phyloP scores from a whole-genome alignment of 2,888 invertebrate species.

The Calameuta filiformis region DNA sequence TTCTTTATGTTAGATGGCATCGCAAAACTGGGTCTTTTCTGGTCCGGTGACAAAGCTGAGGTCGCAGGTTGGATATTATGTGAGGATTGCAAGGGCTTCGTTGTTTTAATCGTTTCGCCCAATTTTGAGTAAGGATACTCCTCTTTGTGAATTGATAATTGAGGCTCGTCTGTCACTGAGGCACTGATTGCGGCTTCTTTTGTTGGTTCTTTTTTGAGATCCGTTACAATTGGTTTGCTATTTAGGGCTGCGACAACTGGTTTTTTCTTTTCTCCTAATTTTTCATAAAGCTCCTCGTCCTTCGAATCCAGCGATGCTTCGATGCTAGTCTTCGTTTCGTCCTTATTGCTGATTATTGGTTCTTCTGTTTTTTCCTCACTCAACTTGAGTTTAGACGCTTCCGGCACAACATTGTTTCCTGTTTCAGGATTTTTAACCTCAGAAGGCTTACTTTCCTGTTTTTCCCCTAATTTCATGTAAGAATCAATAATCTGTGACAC shows the following conservation, averaged over 20 bases:
- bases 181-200: background rate
- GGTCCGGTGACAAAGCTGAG: background rate
- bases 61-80: constrained; percentile 2
- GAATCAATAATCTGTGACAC: background rate
- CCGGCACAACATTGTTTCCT: background rate
- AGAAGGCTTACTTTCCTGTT: background rate
- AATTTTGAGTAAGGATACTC: constrained; percentile 25
- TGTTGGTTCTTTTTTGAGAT: background rate
- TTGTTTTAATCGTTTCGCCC: constrained; percentile 26
- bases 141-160: background rate
- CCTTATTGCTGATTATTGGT: constrained; percentile 1
- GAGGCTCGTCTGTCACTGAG: background rate
- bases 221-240: background rate
- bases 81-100: constrained; percentile 1
- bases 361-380: constrained; percentile 15
- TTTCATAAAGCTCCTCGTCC: background rate
- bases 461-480: background rate
- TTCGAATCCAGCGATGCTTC: background rate
- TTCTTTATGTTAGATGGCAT: background rate
- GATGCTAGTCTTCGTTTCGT: background rate
- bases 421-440: background rate
- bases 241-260: background rate
- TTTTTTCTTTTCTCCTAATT: background rate
- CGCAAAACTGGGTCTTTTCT: background rate
- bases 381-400: background rate